Evolutionary conservation across 1,140 invertebrate species (phyloP).

Genomic region (Leptopilina boulardi): DNA sequence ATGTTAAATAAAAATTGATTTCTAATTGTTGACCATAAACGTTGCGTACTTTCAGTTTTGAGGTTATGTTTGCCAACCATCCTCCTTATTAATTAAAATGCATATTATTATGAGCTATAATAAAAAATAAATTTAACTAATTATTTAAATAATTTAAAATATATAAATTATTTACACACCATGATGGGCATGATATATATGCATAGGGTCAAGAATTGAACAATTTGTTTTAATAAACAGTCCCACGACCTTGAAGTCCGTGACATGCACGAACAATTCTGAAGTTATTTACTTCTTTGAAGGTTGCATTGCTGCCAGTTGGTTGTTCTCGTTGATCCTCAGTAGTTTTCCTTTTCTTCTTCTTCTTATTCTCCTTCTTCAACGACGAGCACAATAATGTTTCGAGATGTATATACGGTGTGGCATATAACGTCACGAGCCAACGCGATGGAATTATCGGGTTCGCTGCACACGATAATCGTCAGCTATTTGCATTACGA

Average conservation of each 20-base stretch:
- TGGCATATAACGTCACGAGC: slow-evolving; percentile 44
- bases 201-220: too few relatives aligned
- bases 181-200: too few relatives aligned
- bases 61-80: too few relatives aligned
- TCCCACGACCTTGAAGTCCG: slow-evolving; percentile 61
- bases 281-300: slow-evolving; percentile 50
- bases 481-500: slow-evolving; percentile 54
- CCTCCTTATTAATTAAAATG: too few relatives aligned
- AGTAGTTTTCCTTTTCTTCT: slow-evolving; percentile 34
- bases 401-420: slow-evolving; percentile 42
- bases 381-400: slow-evolving; percentile 40
- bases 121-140: too few relatives aligned
- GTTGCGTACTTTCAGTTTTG: too few relatives aligned
- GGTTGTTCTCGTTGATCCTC: slow-evolving; percentile 20
- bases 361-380: slow-evolving; percentile 1
- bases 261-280: slow-evolving; percentile 53
- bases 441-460: slow-evolving; percentile 53
- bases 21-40: too few relatives aligned
- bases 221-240: too few relatives aligned
- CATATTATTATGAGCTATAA: too few relatives aligned
- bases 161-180: too few relatives aligned
- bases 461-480: slow-evolving; percentile 52
- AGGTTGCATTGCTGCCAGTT: slow-evolving; percentile 43
- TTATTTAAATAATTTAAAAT: too few relatives aligned
- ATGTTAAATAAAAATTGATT: too few relatives aligned